Evolutionary conservation across 1,140 invertebrate genomes (phyloP), one percentile per base, ranked within the genome.

Genomic region (Zophobas morio): DNA sequence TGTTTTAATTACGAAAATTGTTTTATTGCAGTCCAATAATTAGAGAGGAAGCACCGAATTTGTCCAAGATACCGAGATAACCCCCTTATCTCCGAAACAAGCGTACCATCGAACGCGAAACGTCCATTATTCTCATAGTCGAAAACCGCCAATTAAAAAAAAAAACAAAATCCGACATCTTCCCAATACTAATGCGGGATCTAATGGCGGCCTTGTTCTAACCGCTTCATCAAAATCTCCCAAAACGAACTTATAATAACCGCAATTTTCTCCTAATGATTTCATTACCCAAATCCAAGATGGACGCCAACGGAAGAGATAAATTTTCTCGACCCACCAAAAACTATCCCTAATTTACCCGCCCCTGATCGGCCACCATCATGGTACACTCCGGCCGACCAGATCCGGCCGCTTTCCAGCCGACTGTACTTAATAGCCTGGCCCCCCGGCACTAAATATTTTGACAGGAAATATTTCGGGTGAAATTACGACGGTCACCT

Each of bases 11-110:
- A 66, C 39, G 5, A 66, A 66, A 66, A 66, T 66, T 40, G 60
- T 37, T 66, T 66, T 66, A 66, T 66, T 66, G 60, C 39, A 46
- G 60, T 1, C 60, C 39, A 66, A 42, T 66, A 66, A 66, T 66
- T 66, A 66, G 39, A 66, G 60, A 66, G 60, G 60, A 66, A 66
- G 39, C 60, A 66, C 60, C 60, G 60, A 66, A 66, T 66, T 66
- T 66, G 60, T 66, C 60, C 42, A 66, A 66, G 60, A 46, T 66
- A 32, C 20, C 20, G n/a, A 66, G 60, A 66, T 66, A 66, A 66
- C 4, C 1, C 6, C 20, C 33, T 42, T 66, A 66, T 66, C 60
- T 66, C 5, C 6, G 39, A 40, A 51, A 40, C 39, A 40, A 66
- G 60, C 37, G 60, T 66, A 66, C 6, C 60, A 66, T 66, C 60